Evolutionary conservation across 2,797 vertebrate genomes (phyloP).

Genomic region (Myioborus melanocephalus): DNA sequence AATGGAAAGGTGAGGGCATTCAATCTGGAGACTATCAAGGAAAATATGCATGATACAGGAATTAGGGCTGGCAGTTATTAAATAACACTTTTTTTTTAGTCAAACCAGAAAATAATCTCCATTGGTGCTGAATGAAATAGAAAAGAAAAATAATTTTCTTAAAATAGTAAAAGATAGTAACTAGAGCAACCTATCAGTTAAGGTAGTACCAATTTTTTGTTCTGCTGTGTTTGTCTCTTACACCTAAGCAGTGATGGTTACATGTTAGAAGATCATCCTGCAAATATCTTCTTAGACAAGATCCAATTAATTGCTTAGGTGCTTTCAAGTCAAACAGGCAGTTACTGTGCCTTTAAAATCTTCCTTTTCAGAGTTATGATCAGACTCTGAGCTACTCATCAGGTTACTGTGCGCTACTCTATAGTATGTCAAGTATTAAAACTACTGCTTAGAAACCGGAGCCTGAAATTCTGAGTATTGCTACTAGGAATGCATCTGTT

Average conservation of each 20-base stretch:
- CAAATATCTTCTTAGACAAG: background rate
- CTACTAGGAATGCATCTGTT: background rate
- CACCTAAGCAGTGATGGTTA: background rate
- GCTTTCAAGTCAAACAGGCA: background rate
- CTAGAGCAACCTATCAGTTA: background rate
- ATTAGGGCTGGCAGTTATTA: background rate
- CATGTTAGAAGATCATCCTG: background rate
- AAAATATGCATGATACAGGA: background rate
- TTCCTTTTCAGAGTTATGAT: background rate
- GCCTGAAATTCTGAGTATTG: background rate
- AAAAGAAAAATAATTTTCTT: background rate
- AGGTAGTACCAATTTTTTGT: background rate
- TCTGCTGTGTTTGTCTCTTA: background rate
- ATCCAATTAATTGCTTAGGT: background rate
- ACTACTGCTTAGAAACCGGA: background rate
- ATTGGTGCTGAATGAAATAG: background rate
- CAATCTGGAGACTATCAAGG: background rate
- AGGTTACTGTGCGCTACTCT: background rate
- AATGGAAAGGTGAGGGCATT: background rate
- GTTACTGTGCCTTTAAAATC: background rate
- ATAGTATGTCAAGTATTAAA: background rate
- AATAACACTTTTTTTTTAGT: background rate
- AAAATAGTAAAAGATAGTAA: background rate
- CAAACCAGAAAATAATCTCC: background rate
- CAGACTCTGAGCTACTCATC: background rate